Evolutionary conservation across 2,888 invertebrate genomes (phyloP), one percentile per base, ranked within the genome.

Genomic region (Mactromeris polynyma): DNA sequence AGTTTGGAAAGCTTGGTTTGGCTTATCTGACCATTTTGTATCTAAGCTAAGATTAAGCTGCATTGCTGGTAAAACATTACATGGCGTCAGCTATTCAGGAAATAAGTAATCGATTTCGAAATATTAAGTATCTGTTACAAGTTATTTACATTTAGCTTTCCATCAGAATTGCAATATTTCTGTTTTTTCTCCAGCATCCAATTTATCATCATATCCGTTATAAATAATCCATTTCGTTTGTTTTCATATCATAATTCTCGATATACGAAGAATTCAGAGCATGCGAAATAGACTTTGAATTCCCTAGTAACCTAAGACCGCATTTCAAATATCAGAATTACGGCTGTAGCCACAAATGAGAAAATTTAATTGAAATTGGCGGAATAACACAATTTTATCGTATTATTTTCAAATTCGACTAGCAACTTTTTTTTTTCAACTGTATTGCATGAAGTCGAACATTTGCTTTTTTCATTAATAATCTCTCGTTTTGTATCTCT

Each of bases 381-480:
- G 19, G 51, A 51, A 51, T 17, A 17, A 1, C 19, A 51, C 19
- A 19, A 51, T 51, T 51, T 51, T 51, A 51, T 51, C 51, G 19
- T 51, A 51, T 51, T 19, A 51, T 14, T 6, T 51, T 51, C 51
- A 51, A 51, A 51, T 17, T 51, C 19, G n/a, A n/a, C n/a, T 19
- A 17, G 51, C 51, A 51, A 51, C 19, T 2, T 51, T 51, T 4
- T 19, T n/a, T 58, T 58, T 58, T 19, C n/a, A 7, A n/a, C 21
- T 21, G 6, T n/a, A 58, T 58, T 58, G 58, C n/a, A 58, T n/a
- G 42, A n/a, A 58, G 6, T 21, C 7, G 21, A 58, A 58, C n/a
- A n/a, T 58, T 58, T 58, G n/a, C n/a, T n/a, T 21, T n/a, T 58
- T n/a, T 58, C n/a, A 58, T 51, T 58, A 58, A n/a, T n/a, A n/a